Evolutionary conservation across 2,113 vertebrate species (phyloP), one percentile per base, ranked within the genome.

Genomic region (Polyodon spathula): DNA sequence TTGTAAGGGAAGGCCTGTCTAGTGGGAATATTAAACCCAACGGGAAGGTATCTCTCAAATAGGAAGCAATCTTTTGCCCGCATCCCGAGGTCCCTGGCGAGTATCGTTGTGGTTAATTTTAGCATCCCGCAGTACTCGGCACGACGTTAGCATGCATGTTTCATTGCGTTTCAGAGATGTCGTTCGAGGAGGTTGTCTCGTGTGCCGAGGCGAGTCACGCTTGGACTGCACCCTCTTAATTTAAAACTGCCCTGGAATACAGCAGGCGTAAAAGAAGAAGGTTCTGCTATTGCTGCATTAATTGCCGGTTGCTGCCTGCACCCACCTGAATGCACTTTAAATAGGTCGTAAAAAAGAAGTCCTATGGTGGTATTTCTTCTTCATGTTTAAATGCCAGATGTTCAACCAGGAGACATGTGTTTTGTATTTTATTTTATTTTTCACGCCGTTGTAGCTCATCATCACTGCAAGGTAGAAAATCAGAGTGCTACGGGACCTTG

Each of bases 241-340:
- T n/a, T n/a, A n/a, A n/a, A n/a, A n/a, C n/a, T n/a, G n/a, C n/a
- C n/a, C n/a, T n/a, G n/a, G n/a, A n/a, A n/a, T n/a, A 50, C 7
- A 50, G 46, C 11, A n/a, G 46, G 27, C 27, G 6, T 16, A 27
- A 27, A 3, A 54, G 53, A 37, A 37, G 12, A 37, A 54, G 9
- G 62, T 71, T 15, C 65, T 55, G 63, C 5, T 50, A 63, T 70
- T 79, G 62, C 74, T 76, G 65, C 71, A 83, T 84, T 84, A 79
- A 83, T 74, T 83, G 75, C 66, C 53, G 70, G 75, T 71, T 53
- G 74, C 54, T 78, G 78, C 74, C 75, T n/a, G n/a, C n/a, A n/a
- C n/a, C n/a, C 73, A 84, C 76, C 79, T 85, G 84, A 85, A 72
- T 78, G 78, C 70, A 71, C 78, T 85, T 78, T 76, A 76, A 80